Conservation (phyloP, 2,797 vertebrate species). For the Coregonus sp. region DNA sequence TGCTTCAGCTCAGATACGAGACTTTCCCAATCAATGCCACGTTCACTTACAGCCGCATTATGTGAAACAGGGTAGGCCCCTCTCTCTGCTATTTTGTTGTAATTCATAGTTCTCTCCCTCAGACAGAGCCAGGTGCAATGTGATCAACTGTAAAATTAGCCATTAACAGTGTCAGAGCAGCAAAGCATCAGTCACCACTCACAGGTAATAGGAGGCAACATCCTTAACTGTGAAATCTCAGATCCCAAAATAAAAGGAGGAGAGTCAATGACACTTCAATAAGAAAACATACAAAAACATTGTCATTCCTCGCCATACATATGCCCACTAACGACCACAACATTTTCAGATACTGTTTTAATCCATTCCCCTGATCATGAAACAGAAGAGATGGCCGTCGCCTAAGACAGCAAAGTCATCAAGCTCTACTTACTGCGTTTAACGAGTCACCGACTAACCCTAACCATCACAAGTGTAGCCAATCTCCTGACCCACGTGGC, state of each 20-base stretch:
- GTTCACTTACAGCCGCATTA: neutral
- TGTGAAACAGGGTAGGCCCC: neutral
- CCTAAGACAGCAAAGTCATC: neutral
- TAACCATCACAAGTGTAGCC: neutral
- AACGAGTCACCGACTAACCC: neutral
- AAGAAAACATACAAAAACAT: neutral
- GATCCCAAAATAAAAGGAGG: neutral
- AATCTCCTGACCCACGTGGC: neutral
- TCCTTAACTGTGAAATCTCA: neutral
- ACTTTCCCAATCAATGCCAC: slow-evolving; percentile 4
- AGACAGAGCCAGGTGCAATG: neutral
- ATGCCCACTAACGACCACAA: neutral
- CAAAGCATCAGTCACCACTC: neutral
- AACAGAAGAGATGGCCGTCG: neutral
- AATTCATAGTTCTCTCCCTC: neutral
- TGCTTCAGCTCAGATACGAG: neutral
- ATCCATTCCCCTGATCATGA: no score
- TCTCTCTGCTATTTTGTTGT: neutral
- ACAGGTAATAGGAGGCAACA: neutral
- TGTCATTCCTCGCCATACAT: neutral
- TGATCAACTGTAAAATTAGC: neutral
- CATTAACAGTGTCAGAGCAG: neutral
- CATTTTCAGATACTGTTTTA: neutral
- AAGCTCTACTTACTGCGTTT: neutral
- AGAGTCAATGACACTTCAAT: neutral